Percentiles rank a stretch among this genome's conserved stretches.
phyloP scores from a whole-genome alignment of 2,797 vertebrate species.

The Taeniopygia guttata region DNA sequence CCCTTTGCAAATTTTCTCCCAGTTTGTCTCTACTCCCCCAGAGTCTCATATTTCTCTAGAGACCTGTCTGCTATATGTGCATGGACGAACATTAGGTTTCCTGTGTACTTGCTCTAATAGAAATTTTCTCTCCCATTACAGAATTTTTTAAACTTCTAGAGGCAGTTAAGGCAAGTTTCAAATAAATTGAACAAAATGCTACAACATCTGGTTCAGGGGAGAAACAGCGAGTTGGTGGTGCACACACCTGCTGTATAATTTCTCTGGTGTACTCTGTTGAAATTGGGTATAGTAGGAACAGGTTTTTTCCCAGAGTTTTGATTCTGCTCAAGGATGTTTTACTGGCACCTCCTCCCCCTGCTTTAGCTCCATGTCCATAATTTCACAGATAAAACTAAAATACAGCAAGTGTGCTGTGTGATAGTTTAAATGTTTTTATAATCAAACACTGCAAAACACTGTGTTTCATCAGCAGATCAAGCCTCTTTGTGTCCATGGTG shows the following conservation, averaged over 20 bases:
- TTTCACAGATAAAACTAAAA: neutral
- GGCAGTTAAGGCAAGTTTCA: neutral
- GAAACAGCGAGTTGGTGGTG: neutral
- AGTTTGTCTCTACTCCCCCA: neutral
- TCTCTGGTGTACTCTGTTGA: neutral
- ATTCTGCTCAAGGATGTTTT: neutral
- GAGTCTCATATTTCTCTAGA: neutral
- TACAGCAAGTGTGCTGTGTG: neutral
- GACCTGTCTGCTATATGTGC: rapidly evolving
- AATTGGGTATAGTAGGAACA: neutral
- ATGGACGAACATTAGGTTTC: neutral
- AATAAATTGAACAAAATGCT: neutral
- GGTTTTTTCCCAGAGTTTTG: neutral
- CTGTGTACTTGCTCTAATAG: neutral
- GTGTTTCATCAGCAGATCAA: neutral
- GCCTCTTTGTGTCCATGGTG: neutral
- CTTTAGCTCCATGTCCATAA: neutral
- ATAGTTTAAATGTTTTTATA: neutral
- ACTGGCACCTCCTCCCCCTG: neutral
- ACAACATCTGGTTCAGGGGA: neutral
- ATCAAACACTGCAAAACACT: rapidly evolving
- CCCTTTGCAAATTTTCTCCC: neutral
- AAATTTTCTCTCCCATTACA: neutral
- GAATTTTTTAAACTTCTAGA: neutral
- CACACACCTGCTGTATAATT: neutral